Evolutionary conservation across 2,888 invertebrate species (phyloP).

Genomic region (Mongoloraphidia duomilia): DNA sequence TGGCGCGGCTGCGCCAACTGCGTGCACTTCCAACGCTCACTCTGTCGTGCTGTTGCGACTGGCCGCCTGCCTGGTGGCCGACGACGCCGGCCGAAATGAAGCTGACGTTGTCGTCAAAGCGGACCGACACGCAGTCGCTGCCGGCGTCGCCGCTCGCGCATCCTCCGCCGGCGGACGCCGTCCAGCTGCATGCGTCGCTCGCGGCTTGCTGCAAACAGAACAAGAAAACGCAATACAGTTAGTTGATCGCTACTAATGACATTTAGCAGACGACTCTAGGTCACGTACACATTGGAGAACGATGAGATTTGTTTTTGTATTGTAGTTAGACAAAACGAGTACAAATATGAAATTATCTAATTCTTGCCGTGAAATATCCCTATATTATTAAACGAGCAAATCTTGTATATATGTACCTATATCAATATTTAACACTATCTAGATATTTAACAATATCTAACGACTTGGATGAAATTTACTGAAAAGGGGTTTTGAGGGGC

Average conservation of each 20-base stretch:
- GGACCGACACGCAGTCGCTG: slow-evolving; percentile 42
- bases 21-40: slow-evolving; percentile 29
- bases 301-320: too few species aligned
- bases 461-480: too few species aligned
- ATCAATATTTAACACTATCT: too few species aligned
- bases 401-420: too few species aligned
- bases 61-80: slow-evolving; percentile 17
- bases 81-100: slow-evolving; percentile 29
- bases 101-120: slow-evolving; percentile 49
- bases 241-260: neutral
- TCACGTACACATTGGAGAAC: too few species aligned
- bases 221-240: slow-evolving; percentile 3
- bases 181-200: slow-evolving; percentile 28
- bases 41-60: slow-evolving; percentile 28
- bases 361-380: too few species aligned
- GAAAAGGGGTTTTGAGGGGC: too few species aligned
- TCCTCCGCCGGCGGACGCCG: slow-evolving; percentile 16
- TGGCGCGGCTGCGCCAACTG: slow-evolving; percentile 25
- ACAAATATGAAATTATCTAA: too few species aligned
- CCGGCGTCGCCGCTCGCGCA: slow-evolving; percentile 26
- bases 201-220: slow-evolving; percentile 25
- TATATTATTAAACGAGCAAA: too few species aligned
- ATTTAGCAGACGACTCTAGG: too few species aligned
- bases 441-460: too few species aligned
- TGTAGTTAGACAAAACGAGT: too few species aligned